phyloP scores from a whole-genome alignment of 2,113 vertebrate species.

The Silurus asotus region DNA sequence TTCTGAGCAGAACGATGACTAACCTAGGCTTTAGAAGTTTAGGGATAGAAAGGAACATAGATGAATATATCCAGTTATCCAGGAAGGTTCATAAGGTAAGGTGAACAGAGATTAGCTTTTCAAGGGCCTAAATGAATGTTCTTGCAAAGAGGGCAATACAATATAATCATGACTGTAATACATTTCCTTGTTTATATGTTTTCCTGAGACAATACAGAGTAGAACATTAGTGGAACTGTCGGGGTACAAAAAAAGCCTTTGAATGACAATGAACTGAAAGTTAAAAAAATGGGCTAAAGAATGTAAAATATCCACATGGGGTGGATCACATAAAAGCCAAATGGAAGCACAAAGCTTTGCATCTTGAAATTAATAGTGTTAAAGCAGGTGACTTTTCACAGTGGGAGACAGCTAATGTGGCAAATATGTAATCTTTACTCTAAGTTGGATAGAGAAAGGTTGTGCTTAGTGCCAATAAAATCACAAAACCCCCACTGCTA shows the following conservation, averaged over 20 bases:
- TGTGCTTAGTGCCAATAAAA: background rate
- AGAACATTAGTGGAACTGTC: background rate
- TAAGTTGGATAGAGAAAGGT: background rate
- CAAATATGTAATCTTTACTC: slow-evolving; percentile 22
- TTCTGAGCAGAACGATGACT: background rate
- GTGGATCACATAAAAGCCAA: background rate
- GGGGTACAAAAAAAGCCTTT: background rate
- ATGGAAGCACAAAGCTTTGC: background rate
- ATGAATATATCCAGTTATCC: background rate
- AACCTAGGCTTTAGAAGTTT: background rate
- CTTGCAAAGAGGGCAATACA: slow-evolving; percentile 10
- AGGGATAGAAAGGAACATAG: background rate
- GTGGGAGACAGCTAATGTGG: background rate
- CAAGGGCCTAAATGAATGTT: background rate
- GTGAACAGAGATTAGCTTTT: slow-evolving; percentile 2
- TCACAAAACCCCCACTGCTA: background rate
- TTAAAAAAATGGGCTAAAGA: slow-evolving; percentile 3
- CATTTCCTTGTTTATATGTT: slow-evolving; percentile 11
- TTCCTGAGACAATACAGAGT: background rate
- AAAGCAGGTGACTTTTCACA: slow-evolving; percentile 8
- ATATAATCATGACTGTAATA: slow-evolving; percentile 15
- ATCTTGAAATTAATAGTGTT: background rate
- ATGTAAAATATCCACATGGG: background rate
- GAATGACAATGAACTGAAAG: background rate
- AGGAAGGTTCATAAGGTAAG: background rate